Percentiles rank a stretch among this genome's conserved stretches.
Conservation (phyloP, 2,797 vertebrate genomes). For the Linurgus olivaceus region DNA sequence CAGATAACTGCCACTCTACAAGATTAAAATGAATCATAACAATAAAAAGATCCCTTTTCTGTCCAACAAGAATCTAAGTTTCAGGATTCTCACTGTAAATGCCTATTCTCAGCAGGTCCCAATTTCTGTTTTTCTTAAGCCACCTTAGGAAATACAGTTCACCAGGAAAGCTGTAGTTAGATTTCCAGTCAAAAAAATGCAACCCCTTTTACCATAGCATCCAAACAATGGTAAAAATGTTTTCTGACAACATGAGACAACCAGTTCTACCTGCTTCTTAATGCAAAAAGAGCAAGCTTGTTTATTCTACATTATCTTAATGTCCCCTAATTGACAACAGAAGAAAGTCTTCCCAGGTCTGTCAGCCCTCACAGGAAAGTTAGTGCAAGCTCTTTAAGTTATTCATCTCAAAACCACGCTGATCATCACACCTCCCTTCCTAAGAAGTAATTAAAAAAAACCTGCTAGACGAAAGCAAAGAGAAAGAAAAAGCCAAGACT, state of each 20-base stretch:
- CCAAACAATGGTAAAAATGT: neutral
- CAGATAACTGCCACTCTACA: neutral
- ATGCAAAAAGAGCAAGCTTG: neutral
- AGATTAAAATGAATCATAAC: neutral
- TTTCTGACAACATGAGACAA: neutral
- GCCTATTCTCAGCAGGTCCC: neutral
- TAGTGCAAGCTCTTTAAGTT: neutral
- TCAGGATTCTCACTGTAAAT: neutral
- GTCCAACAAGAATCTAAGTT: neutral
- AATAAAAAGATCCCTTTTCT: neutral
- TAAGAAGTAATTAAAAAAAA: neutral
- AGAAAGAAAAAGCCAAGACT: neutral
- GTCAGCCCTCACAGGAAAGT: neutral
- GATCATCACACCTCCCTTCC: neutral
- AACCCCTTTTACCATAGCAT: neutral
- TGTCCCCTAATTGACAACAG: neutral
- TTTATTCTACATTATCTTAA: neutral
- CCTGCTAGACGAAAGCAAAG: neutral
- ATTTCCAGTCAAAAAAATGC: neutral
- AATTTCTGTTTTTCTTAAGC: neutral
- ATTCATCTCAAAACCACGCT: neutral
- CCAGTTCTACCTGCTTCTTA: neutral
- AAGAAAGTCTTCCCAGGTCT: neutral
- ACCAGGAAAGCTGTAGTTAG: neutral
- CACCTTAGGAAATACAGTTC: neutral